These are phyloP conservation scores for Saiga tatarica DNA, from an alignment of 2,113 vertebrate species.

Conservation along the genomic window DNA sequence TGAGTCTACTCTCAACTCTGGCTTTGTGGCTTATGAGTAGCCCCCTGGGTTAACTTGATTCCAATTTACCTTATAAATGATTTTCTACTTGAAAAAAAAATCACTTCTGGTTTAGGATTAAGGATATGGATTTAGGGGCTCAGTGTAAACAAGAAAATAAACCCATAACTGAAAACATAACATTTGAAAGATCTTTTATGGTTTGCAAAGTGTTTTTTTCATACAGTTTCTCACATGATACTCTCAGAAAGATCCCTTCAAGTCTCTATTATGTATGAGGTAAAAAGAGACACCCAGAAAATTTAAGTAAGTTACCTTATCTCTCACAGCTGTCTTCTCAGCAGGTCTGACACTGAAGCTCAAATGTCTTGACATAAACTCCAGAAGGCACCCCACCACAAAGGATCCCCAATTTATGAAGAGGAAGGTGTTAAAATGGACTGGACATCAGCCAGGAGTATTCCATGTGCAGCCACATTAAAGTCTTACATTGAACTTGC, in stretches of 20 bases:
- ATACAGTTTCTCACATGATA: neutral
- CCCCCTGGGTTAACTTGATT: neutral
- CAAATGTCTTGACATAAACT: neutral
- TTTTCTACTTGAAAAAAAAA: neutral
- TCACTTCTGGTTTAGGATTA: neutral
- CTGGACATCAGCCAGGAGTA: neutral
- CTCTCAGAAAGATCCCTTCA: neutral
- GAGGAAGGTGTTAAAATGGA: rapidly evolving
- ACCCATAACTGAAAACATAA: neutral
- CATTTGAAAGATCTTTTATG: neutral
- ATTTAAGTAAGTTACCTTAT: neutral
- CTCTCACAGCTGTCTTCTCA: neutral
- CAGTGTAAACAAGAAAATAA: neutral
- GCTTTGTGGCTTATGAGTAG: neutral
- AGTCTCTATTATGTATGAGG: neutral
- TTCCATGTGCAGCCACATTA: neutral
- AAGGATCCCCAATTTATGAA: neutral
- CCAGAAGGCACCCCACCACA: neutral
- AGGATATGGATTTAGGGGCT: neutral
- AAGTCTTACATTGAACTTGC: neutral
- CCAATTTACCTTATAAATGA: neutral
- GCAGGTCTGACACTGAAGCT: neutral
- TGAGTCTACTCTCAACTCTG: no score
- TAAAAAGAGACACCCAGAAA: neutral
- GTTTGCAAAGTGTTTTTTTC: neutral